Evolutionary conservation across 2,797 vertebrate species (phyloP).

Genomic region (Anguilla pacifica): DNA sequence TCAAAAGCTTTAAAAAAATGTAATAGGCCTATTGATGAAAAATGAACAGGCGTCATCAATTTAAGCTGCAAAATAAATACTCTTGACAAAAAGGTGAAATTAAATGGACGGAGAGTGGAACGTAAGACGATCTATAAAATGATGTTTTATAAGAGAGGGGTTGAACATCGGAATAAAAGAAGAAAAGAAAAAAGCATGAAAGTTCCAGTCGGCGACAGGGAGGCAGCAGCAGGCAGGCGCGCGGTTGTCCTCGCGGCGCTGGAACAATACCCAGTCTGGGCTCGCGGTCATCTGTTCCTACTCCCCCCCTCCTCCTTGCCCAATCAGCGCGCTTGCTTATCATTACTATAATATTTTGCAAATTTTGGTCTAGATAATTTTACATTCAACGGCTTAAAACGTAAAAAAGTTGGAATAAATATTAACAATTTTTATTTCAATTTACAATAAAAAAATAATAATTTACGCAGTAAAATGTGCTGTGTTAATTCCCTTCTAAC

Average conservation of each 20-base stretch:
- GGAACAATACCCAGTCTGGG: conserved; percentile 70
- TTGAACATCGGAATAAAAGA: conserved; percentile 42
- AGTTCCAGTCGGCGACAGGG: conserved; percentile 54
- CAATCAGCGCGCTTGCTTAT: conserved; percentile 5
- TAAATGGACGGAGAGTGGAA: conserved; percentile 43
- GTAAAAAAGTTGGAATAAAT: background rate
- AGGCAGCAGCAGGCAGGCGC: conserved; percentile 81
- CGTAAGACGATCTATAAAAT: conserved; percentile 54
- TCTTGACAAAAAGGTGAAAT: conserved; percentile 50
- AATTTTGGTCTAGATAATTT: conserved; percentile 1
- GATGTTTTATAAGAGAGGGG: conserved; percentile 50
- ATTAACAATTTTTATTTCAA: background rate
- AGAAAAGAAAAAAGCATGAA: conserved; percentile 24
- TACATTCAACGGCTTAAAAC: conserved; percentile 15
- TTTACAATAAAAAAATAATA: background rate
- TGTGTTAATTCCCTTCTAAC: too few species aligned
- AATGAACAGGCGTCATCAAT: background rate
- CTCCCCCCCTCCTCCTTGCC: conserved; percentile 24
- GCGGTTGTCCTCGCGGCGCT: conserved; percentile 61
- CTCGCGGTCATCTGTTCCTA: conserved; percentile 58
- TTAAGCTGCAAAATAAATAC: conserved; percentile 9
- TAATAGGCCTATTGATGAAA: background rate
- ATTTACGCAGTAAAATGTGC: too few species aligned
- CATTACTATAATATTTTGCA: conserved; percentile 4
- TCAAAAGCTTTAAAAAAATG: background rate